phyloP scores from a whole-genome alignment of 2,888 invertebrate species.

The Andrena hattorfiana region DNA sequence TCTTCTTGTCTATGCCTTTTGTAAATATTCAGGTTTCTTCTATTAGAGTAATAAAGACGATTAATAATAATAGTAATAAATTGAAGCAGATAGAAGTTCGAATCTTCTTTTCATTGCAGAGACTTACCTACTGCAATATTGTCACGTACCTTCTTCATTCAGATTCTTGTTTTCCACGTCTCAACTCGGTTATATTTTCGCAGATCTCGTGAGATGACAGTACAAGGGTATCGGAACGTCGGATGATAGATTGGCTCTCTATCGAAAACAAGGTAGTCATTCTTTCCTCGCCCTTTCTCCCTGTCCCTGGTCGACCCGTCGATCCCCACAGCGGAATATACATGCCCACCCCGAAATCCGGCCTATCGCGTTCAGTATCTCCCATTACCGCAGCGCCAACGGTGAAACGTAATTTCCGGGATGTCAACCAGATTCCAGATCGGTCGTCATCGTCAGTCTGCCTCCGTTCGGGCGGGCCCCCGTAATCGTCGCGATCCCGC shows the following conservation, averaged over 20 bases:
- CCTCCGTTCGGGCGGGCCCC: slow-evolving; percentile 43
- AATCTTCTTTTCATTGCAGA: background rate
- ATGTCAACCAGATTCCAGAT: slow-evolving; percentile 74
- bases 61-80: background rate
- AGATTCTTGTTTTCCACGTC: background rate
- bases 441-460: slow-evolving; percentile 67
- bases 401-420: slow-evolving; percentile 84
- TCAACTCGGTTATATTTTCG: background rate
- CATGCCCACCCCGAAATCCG: slow-evolving; percentile 59
- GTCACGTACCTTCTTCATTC: background rate
- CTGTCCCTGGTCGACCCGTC: slow-evolving; percentile 23
- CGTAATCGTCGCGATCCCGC: slow-evolving; percentile 50
- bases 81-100: background rate
- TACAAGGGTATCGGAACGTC: slow-evolving; percentile 44
- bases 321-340: slow-evolving; percentile 58
- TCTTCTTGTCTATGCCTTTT: too few relatives aligned
- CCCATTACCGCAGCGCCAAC: slow-evolving; percentile 78
- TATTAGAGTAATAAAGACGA: too few relatives aligned
- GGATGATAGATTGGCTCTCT: slow-evolving; percentile 68
- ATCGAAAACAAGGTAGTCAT: slow-evolving; percentile 71
- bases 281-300: slow-evolving; percentile 40
- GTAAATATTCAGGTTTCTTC: too few relatives aligned
- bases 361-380: slow-evolving; percentile 71
- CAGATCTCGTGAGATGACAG: slow-evolving; percentile 25
- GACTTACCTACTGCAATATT: background rate